These are phyloP conservation scores for Spondyliosoma cantharus DNA, from an alignment of 2,797 vertebrate genomes.

Conservation along the genomic window DNA sequence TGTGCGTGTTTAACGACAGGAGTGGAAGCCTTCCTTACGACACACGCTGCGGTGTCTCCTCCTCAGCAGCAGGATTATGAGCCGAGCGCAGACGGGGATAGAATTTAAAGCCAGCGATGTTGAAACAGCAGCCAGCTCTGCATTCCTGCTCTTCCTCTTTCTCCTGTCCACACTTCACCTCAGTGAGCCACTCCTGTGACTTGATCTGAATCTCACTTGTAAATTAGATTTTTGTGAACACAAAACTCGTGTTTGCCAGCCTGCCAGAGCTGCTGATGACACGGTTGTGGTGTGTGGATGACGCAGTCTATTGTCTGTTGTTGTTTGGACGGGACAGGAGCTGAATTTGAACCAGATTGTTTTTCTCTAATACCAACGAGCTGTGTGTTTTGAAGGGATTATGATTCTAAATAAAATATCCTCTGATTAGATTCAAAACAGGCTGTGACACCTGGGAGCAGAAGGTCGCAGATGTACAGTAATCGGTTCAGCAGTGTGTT, in stretches of 20 bases:
- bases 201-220: conserved; percentile 51
- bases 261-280: conserved; percentile 31
- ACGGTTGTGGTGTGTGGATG: conserved; percentile 3
- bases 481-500: not conserved
- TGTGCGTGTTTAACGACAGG: conserved; percentile 28
- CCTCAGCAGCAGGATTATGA: conserved; percentile 8
- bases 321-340: conserved; percentile 11
- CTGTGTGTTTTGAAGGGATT: conserved; percentile 19
- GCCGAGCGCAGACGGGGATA: conserved; percentile 9
- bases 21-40: not conserved
- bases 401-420: not conserved
- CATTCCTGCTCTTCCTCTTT: conserved; percentile 46
- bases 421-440: not conserved
- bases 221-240: conserved; percentile 65
- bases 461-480: not conserved
- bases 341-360: conserved; percentile 11
- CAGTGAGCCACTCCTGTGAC: conserved; percentile 56
- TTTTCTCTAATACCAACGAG: not conserved
- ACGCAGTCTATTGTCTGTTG: conserved; percentile 16
- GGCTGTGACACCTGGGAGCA: not conserved
- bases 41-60: not conserved
- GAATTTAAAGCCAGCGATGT: conserved; percentile 28
- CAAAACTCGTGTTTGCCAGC: conserved; percentile 61
- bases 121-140: conserved; percentile 23
- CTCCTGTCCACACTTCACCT: conserved; percentile 21